A percentile compares a stretch with the other conserved stretches of the same genome.
phyloP scores from a whole-genome alignment of 2,113 vertebrate species.

The Brachypodius melanocephalos region DNA sequence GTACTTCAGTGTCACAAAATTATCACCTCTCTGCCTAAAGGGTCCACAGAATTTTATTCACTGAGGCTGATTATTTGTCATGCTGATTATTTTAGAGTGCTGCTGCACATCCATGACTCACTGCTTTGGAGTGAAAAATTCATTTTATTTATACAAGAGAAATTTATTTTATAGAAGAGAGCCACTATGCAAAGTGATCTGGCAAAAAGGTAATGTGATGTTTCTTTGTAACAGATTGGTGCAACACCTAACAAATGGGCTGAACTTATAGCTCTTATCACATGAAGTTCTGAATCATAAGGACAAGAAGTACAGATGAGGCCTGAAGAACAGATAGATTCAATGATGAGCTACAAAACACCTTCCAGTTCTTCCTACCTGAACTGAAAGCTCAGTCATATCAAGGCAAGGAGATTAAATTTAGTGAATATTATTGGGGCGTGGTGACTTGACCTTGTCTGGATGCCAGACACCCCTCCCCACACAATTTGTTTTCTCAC shows the following conservation, averaged over 20 bases:
- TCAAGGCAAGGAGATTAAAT: not conserved
- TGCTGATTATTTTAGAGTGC: not conserved
- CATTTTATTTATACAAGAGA: not conserved
- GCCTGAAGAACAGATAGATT: not conserved
- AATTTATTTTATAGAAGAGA: not conserved
- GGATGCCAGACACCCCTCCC: not conserved
- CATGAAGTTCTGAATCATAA: not conserved
- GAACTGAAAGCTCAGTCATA: not conserved
- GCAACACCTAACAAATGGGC: not conserved
- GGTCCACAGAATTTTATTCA: not conserved
- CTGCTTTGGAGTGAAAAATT: not conserved
- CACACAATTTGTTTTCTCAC: accelerated
- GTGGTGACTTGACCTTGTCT: not conserved
- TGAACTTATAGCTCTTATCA: not conserved
- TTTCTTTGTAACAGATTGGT: not conserved
- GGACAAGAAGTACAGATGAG: not conserved
- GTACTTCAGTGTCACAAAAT: not conserved
- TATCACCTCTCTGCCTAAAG: not conserved
- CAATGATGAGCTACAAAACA: not conserved
- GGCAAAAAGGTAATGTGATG: not conserved
- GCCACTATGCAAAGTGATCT: not conserved
- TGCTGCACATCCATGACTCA: not conserved
- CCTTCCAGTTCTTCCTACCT: not conserved
- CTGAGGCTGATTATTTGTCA: not conserved
- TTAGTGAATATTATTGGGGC: not conserved